Evolutionary conservation across 2,113 vertebrate species (phyloP).

Genomic region (Eurypyga helias): DNA sequence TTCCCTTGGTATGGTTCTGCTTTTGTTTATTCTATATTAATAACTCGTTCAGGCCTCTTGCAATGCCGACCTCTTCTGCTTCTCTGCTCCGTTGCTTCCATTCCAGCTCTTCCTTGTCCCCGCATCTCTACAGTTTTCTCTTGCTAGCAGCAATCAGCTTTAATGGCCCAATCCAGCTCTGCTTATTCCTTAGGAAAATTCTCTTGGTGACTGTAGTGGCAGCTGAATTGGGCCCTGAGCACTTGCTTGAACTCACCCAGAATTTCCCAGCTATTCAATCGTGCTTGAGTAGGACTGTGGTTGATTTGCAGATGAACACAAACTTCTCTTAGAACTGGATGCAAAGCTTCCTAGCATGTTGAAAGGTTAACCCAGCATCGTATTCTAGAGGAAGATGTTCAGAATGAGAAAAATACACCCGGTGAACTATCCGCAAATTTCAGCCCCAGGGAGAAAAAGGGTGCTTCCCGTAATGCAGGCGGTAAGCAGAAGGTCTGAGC

Average conservation of each 20-base stretch:
- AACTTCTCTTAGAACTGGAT: neutral
- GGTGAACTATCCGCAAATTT: neutral
- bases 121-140: neutral
- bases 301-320: neutral
- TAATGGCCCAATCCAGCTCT: slow-evolving; percentile 6
- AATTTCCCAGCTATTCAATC: neutral
- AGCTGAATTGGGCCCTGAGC: slow-evolving; percentile 31
- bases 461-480: neutral
- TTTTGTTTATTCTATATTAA: neutral
- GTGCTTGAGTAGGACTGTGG: neutral
- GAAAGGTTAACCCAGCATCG: neutral
- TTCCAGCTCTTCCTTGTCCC: neutral
- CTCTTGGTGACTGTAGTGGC: neutral
- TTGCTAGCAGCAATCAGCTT: neutral
- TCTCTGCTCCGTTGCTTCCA: slow-evolving; percentile 27
- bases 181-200: neutral
- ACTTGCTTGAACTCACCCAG: neutral
- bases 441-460: neutral
- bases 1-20: slow-evolving; percentile 37
- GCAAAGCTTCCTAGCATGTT: slow-evolving; percentile 34
- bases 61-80: slow-evolving; percentile 19
- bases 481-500: neutral
- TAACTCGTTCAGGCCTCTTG: slow-evolving; percentile 11
- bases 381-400: neutral
- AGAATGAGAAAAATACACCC: neutral